Conservation (phyloP, 2,113 vertebrate species). For the Stictonetta naevosa region DNA sequence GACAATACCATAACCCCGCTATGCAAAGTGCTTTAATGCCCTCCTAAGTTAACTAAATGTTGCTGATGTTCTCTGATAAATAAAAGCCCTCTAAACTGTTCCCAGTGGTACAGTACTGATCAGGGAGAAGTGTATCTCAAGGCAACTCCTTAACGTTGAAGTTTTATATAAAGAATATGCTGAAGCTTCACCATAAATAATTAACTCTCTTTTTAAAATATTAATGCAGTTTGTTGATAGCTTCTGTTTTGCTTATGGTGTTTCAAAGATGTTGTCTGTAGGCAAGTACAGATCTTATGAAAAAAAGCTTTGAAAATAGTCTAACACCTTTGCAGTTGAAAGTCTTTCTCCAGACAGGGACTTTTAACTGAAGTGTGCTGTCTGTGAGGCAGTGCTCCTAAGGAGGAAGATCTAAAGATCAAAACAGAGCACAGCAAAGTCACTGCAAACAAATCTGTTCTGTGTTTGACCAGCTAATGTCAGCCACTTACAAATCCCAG, state of each 20-base stretch:
- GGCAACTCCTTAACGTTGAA: background rate
- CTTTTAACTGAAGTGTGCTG: background rate
- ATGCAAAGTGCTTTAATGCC: background rate
- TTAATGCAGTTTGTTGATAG: conserved; percentile 55
- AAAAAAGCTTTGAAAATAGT: conserved; percentile 48
- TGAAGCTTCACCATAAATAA: conserved; percentile 54
- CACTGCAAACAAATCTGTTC: background rate
- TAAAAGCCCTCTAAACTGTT: conserved; percentile 31
- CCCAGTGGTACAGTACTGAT: background rate
- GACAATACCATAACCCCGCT: background rate
- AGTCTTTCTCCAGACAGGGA: background rate
- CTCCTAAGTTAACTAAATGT: conserved; percentile 3
- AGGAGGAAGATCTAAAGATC: conserved; percentile 11
- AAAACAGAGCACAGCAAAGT: background rate
- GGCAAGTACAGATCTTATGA: conserved; percentile 34
- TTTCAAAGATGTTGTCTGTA: conserved; percentile 40
- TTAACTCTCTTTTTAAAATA: conserved; percentile 55
- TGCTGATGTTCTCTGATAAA: conserved; percentile 22
- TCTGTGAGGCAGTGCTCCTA: background rate
- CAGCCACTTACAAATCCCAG: background rate
- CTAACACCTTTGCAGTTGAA: conserved; percentile 18
- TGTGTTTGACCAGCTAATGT: background rate
- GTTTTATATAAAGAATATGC: conserved; percentile 25
- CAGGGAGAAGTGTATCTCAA: conserved; percentile 1
- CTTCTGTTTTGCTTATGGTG: conserved; percentile 44